Percentiles rank a stretch among this genome's conserved stretches.
These are phyloP conservation scores for Tyto alba DNA, from an alignment of 2,113 vertebrate species.

Conservation along the genomic window DNA sequence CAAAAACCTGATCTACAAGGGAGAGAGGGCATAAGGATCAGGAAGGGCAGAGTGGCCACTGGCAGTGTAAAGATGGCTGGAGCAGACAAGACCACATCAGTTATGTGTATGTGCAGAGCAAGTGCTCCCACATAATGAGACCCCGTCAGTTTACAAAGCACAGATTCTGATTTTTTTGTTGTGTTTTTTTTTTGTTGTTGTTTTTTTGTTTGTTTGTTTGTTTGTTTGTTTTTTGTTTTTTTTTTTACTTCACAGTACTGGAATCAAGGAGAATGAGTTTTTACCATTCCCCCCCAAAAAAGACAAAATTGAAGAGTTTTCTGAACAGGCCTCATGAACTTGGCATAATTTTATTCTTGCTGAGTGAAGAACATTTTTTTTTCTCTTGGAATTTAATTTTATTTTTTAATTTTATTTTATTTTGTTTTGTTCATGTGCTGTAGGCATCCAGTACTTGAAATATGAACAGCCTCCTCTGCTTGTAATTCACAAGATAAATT, in stretches of 20 bases:
- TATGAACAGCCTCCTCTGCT: background rate
- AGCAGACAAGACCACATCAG: background rate
- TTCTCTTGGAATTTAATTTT: background rate
- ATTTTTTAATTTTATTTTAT: background rate
- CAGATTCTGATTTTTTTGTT: background rate
- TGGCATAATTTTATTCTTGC: background rate
- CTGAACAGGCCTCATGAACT: background rate
- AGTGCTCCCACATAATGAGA: background rate
- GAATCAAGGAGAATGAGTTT: background rate
- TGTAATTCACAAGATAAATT: background rate
- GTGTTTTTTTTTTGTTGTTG: background rate
- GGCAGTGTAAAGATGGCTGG: background rate
- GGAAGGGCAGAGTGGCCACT: accelerated
- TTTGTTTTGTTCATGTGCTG: background rate
- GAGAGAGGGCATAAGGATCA: background rate
- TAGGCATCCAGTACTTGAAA: background rate
- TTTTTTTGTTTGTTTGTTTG: too few relatives aligned
- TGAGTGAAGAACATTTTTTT: background rate
- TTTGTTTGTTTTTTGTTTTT: too few relatives aligned
- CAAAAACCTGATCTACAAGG: background rate
- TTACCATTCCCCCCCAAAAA: background rate
- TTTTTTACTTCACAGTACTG: too few relatives aligned
- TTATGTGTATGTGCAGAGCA: background rate
- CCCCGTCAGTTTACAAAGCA: background rate
- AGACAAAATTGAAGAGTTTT: background rate